Base-by-base conservation (phyloP, 2,113 vertebrate species). In the Beaufortia kweichowensis region DNA sequence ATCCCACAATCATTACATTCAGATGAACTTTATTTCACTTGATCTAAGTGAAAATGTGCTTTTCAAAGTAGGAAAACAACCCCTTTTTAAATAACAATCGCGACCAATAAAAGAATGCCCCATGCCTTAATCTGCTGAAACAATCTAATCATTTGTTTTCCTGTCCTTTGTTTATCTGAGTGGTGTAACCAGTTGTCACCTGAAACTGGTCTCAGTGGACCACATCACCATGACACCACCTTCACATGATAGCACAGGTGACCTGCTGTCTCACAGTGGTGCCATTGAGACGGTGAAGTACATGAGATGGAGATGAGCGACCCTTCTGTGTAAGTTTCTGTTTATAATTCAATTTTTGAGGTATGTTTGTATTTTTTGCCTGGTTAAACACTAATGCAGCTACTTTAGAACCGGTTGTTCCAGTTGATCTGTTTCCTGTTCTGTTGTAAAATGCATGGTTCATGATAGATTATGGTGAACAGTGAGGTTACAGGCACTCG, bases 151-250 rank as follows among this genome's bases (percentile, higher is more conserved):
- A 46, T 48, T n/a, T 59, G 39, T 71, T 75, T 55, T 56, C 53
- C 46, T n/a, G 3, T 14, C 17, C 71, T 76, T 61, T 82, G 71
- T 76, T 31, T 43, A 48, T 23, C 60, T 69, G 78, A 76, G 77
- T 63, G 67, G 81, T 73, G 62, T 59, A 79, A 76, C 65, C 78
- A 60, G 15, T 66, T 21, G 78, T 77, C 74, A 83, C 78, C 78
- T 80, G 81, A 83, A 74, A 66, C 48, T 28, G 60, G 75, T 77
- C 77, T 76, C 75, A 15, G 63, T 10, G 35, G 56, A 67, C 62
- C 81, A 48, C 61, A 72, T 83, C 68, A 68, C 74, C 78, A 79
- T 83, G 68, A 39, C 59, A 83, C 53, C 62, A 50, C 59, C 66
- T 33, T 28, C 63, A 50, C 70, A 41, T 68, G 57, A 77, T 61